Conservation (phyloP, 2,888 invertebrate species). For the Seira ritae region DNA sequence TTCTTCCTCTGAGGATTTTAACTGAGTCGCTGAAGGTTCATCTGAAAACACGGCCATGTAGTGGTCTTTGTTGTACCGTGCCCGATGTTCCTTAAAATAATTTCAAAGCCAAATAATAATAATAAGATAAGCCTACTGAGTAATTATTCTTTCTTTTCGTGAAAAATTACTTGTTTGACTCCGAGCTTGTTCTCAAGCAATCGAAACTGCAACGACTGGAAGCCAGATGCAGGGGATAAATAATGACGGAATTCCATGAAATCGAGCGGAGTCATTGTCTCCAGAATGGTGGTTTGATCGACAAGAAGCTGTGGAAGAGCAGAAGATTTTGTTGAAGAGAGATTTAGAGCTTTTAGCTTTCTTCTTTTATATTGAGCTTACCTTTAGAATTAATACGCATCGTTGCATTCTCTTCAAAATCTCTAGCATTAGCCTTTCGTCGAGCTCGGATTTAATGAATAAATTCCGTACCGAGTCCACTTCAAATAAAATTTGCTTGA, state of each 20-base stretch:
- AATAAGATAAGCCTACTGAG: background rate
- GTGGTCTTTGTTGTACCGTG: constrained; percentile 92
- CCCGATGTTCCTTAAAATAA: constrained; percentile 90
- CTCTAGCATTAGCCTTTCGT: constrained; percentile 94
- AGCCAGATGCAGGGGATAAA: constrained; percentile 96
- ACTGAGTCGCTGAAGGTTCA: constrained; percentile 81
- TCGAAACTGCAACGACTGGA: constrained; percentile 97
- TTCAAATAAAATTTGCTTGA: constrained; percentile 98
- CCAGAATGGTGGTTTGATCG: constrained; percentile 97
- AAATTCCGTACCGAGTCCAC: constrained; percentile 92
- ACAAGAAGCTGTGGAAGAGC: constrained; percentile 84
- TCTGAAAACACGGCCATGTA: constrained; percentile 91
- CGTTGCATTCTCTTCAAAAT: constrained; percentile 94
- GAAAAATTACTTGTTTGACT: constrained; percentile 77
- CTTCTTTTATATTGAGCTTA: constrained; percentile 75
- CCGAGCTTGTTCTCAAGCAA: constrained; percentile 95
- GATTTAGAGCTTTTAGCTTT: too few relatives aligned
- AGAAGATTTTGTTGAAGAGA: background rate
- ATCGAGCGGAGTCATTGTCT: constrained; percentile 99
- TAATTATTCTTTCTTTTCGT: constrained; percentile 4
- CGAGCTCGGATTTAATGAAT: constrained; percentile 83
- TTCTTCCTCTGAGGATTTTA: constrained; percentile 85
- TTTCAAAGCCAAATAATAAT: background rate
- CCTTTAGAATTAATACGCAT: constrained; percentile 94
- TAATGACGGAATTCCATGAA: constrained; percentile 98